phyloP scores from a whole-genome alignment of 1,140 invertebrate species.

The Colletes gigas region DNA sequence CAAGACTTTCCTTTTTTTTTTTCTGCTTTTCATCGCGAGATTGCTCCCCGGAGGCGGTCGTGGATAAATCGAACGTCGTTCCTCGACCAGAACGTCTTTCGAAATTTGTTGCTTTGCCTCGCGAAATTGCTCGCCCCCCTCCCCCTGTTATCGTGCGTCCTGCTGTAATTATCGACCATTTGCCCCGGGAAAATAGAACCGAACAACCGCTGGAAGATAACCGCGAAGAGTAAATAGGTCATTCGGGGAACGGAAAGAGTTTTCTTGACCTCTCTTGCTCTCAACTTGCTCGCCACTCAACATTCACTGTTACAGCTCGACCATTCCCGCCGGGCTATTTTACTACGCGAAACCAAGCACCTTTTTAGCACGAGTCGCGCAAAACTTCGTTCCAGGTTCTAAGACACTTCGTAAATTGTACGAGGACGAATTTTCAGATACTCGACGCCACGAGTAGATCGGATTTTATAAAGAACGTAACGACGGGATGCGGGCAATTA shows the following conservation, averaged over 20 bases:
- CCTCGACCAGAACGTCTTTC: neutral
- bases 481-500: too few species aligned
- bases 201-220: slow-evolving; percentile 1
- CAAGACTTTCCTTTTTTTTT: neutral
- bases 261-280: slow-evolving; percentile 23
- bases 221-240: slow-evolving; percentile 37
- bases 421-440: neutral
- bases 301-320: neutral
- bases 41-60: neutral
- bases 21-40: neutral
- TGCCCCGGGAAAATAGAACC: neutral
- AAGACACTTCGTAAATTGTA: neutral
- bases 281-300: slow-evolving; percentile 1
- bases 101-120: neutral
- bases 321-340: neutral
- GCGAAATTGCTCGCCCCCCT: neutral
- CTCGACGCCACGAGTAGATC: neutral
- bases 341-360: neutral
- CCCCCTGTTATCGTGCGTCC: neutral
- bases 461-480: too few species aligned
- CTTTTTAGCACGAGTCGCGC: neutral
- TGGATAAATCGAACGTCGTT: slow-evolving; percentile 6
- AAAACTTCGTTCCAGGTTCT: neutral
- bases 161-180: slow-evolving; percentile 11
- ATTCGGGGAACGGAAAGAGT: slow-evolving; percentile 8